Evolutionary conservation across 1,140 invertebrate genomes (phyloP).

Genomic region (Zaprionus gabonicus): DNA sequence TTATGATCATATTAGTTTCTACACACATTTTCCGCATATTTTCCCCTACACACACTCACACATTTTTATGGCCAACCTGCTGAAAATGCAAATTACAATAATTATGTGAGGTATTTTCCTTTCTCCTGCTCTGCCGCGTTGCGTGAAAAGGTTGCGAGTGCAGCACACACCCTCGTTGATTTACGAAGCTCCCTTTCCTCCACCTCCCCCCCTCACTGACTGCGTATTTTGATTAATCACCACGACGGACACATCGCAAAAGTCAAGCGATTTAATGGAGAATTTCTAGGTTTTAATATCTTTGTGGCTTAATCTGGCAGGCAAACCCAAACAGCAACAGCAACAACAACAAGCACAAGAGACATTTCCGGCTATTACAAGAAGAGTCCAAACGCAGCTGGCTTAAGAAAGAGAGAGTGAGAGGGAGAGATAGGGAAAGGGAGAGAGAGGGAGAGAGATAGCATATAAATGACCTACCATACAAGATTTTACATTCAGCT

Average conservation of each 20-base stretch:
- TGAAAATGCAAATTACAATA: constrained; percentile 78
- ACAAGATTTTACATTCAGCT: constrained; percentile 60
- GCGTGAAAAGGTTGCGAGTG: constrained; percentile 39
- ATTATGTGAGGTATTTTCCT: constrained; percentile 65
- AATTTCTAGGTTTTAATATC: constrained; percentile 37
- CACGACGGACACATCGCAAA: constrained; percentile 14
- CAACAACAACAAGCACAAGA: constrained; percentile 48
- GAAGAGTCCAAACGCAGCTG: not conserved
- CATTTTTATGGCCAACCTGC: constrained; percentile 27
- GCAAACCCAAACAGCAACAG: not conserved
- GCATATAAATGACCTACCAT: constrained; percentile 50
- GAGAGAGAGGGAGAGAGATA: constrained; percentile 3
- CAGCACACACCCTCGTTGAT: constrained; percentile 38
- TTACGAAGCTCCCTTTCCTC: not conserved
- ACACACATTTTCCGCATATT: constrained; percentile 54
- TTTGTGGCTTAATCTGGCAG: constrained; percentile 53
- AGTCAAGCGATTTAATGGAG: constrained; percentile 27
- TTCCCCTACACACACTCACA: not conserved
- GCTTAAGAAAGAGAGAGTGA: not conserved
- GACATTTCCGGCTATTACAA: constrained; percentile 74
- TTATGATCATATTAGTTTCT: constrained; percentile 70
- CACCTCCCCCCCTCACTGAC: not conserved
- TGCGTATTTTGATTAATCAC: constrained; percentile 71
- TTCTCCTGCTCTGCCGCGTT: constrained; percentile 9
- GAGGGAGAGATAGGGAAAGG: not conserved